Base-by-base conservation (phyloP, 2,113 vertebrate genomes). In the Corythornis vintsioides region DNA sequence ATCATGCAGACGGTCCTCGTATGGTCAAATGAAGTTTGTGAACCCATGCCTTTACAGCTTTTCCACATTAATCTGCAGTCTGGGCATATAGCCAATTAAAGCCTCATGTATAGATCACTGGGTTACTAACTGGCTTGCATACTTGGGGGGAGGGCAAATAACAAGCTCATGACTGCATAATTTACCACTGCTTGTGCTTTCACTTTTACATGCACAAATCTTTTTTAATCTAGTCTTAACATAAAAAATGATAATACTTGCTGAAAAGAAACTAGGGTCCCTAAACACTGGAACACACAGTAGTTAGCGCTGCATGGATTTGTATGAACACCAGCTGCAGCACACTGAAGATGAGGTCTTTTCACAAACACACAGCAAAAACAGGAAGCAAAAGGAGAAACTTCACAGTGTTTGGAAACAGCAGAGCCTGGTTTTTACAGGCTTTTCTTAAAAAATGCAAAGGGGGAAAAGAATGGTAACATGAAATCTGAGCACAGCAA, bases 11-110 rank as follows among this genome's bases (percentile, higher is more conserved):
- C n/a, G 1, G 79, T 94, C 56, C 69, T 91, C 21, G 1, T 53
- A 85, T 91, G 92, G 92, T 93, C 95, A 95, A 89, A 94, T 38
- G 88, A 96, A 96, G 95, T 87, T 95, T 95, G 95, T 92, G 92
- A 96, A 91, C 92, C 94, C 91, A 16, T 60, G 94, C 43, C 72
- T 95, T 95, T 93, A 94, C 70, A 90, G 92, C 82, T 93, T 93
- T 96, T 94, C 92, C 95, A 89, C 86, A 91, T 78, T 93, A 94
- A 96, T 95, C 94, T 88, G 69, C 87, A 83, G 79, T 93, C 91
- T 78, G 94, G 92, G 95, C 94, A 86, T 69, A 95, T 72, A 92
- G 89, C 92, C 94, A 96, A 87, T 91, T 92, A 95, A 93, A 94
- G 89, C 84, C 76, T 94, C 93, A 91, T 26, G 84, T 96, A 95